Evolutionary conservation across 2,888 invertebrate genomes (phyloP), one percentile per base, ranked within the genome.

Genomic region (Caenorhabditis japonica): DNA sequence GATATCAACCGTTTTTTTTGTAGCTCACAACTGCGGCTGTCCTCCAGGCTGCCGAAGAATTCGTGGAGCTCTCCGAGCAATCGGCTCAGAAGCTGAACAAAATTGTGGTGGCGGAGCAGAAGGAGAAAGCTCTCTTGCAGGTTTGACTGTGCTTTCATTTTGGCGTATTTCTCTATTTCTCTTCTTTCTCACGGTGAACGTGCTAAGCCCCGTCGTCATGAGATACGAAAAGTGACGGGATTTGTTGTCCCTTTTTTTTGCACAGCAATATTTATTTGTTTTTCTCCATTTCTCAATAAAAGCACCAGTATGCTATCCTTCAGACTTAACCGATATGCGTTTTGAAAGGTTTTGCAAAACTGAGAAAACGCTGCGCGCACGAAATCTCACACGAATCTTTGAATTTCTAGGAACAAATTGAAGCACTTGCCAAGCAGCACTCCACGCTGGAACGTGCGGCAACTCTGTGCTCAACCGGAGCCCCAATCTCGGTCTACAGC

Each of bases 351-450:
- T 21, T 51, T 51, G 17, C 30, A 4, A 30, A 15, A 19, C 17
- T 47, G 33, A 12, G 10, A n/a, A n/a, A n/a, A n/a, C n/a, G n/a
- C n/a, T n/a, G n/a, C n/a, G n/a, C 10, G 13, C 36, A 34, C 5
- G 3, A 17, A 17, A 23, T 47, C 4, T 34, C 46, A 44, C 13
- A 19, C 39, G 15, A 47, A 7, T 47, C 21, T 47, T 34, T 0
- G 13, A 36, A 25, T 13, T 34, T 41, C 36, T 95, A 96, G 87
- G 96, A 96, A 87, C 94, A 99, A 90, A 94, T 99, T 15, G 97
- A 99, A 88, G 95, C 96, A 86, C 91, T 99, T 75, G 99, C 99
- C 13, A 92, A 94, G 80, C 99, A 99, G 88, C 97, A 97, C 89
- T 95, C 95, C 62, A 93, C 93, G 84, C 90, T 99, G 79, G 99